Base-by-base conservation (phyloP, 2,888 invertebrate species). In the Lacanobia wlatinum region DNA sequence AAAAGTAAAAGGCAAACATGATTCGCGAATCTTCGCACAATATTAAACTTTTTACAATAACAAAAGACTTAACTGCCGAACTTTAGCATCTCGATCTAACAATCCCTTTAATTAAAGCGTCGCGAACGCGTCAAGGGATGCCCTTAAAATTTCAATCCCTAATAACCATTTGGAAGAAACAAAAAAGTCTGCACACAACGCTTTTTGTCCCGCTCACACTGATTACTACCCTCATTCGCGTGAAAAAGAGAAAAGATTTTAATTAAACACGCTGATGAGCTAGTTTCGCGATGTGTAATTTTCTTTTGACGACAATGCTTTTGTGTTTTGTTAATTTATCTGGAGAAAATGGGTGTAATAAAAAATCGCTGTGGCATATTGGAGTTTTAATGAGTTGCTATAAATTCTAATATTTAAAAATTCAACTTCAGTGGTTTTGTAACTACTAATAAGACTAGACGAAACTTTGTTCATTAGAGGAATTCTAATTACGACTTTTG, bases 101-200 rank as follows among this genome's bases (percentile, higher is more conserved):
- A 87, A 87, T 85, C 82, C 82, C 83, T 88, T 87, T 90, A 90
- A 90, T 90, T 90, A 90, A 90, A 87, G 80, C 80, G 82, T 75
- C 81, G 77, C 85, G 80, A 87, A 81, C 83, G 84, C 88, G 88
- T 87, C 87, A 83, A 83, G 88, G 87, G 87, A 85, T 84, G 78
- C 83, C 82, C 83, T 85, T 80, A 83, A 87, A 84, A 87, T 82
- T 86, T 89, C 85, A 88, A 89, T 88, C 86, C 87, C 84, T 83
- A 87, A 85, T 87, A 88, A 87, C 84, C 87, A 84, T 89, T 89
- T 85, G 80, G 75, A 79, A 73, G 73, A 87, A 88, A 89, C 87
- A 89, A 90, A 90, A 90, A 85, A 85, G 83, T 86, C 83, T 56
- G 73, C 70, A 76, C 73, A 84, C 76, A 84, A 78, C 73, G 63